Evolutionary conservation across 2,888 invertebrate species (phyloP), one percentile per base, ranked within the genome.

Genomic region (Cryptosula pallasiana): DNA sequence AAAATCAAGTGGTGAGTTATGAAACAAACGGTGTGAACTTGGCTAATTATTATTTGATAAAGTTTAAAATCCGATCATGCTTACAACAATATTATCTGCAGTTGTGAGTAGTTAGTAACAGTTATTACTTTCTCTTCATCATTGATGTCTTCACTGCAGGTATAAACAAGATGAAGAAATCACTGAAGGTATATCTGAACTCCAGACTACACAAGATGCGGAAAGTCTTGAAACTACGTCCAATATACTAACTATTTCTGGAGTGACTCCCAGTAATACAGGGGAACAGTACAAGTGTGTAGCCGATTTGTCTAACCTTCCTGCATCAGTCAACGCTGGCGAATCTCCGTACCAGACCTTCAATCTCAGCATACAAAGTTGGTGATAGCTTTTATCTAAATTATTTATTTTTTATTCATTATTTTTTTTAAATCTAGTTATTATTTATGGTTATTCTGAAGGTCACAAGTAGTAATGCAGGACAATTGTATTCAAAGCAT

Each of bases 331-430:
- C 45, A 45, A 45, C 45, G 20, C 9, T 20, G 45, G 45, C 20
- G 45, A 45, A 5, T 45, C 45, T 45, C 45, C 45, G 20, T 20
- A 45, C 9, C 45, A 45, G 45, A 16, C 32, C 27, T 63, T 63
- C 63, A 63, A 63, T 32, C 63, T 63, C 32, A 63, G 63, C 32
- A 32, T 63, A 32, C 32, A 63, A 2, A n/a, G 63, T 63, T 27
- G 27, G 63, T 63, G 25, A n/a, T n/a, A n/a, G n/a, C n/a, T n/a
- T n/a, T n/a, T n/a, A n/a, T n/a, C n/a, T n/a, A n/a, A n/a, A n/a
- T n/a, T n/a, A n/a, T n/a, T n/a, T n/a, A n/a, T n/a, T n/a, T n/a
- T n/a, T n/a, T n/a, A n/a, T n/a, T n/a, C n/a, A n/a, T n/a, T n/a
- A n/a, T n/a, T n/a, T n/a, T n/a, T n/a, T n/a, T n/a, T n/a, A n/a